These are phyloP conservation scores for Chiropotes sagulatus DNA, from an alignment of 2,797 vertebrate species.

Conservation along the genomic window DNA sequence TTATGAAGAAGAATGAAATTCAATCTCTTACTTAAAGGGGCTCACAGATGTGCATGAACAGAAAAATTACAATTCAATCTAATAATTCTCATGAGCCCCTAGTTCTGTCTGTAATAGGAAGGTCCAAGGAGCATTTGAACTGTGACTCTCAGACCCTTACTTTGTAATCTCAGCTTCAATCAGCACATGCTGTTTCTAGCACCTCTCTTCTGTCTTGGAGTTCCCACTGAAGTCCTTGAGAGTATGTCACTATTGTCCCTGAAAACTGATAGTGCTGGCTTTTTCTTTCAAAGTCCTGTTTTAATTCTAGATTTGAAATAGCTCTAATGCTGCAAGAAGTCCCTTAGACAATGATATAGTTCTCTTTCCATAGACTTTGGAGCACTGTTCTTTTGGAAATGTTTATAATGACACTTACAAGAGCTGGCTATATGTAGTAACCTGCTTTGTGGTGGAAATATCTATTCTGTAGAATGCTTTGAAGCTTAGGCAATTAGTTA, in stretches of 20 bases:
- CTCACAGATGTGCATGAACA: neutral
- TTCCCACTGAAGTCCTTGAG: neutral
- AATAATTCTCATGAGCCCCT: no score
- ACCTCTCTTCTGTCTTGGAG: neutral
- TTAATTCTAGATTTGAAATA: slow-evolving; percentile 31
- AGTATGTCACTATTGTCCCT: neutral
- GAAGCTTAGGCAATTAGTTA: neutral
- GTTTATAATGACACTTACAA: neutral
- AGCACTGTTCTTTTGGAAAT: neutral
- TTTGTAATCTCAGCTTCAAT: neutral
- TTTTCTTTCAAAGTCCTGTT: neutral
- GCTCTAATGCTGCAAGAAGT: neutral
- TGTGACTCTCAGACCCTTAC: neutral
- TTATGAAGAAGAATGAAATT: neutral
- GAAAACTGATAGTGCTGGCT: neutral
- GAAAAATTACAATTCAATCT: neutral
- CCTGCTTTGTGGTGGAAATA: neutral
- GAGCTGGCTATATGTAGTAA: neutral
- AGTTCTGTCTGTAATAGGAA: neutral
- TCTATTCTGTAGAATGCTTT: neutral
- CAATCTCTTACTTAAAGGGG: neutral
- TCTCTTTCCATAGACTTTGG: neutral
- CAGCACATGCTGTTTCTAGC: neutral
- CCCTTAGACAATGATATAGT: neutral
- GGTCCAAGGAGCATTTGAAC: neutral